Base-by-base conservation (phyloP, 2,888 invertebrate species). In the Cephus pygmeus region DNA sequence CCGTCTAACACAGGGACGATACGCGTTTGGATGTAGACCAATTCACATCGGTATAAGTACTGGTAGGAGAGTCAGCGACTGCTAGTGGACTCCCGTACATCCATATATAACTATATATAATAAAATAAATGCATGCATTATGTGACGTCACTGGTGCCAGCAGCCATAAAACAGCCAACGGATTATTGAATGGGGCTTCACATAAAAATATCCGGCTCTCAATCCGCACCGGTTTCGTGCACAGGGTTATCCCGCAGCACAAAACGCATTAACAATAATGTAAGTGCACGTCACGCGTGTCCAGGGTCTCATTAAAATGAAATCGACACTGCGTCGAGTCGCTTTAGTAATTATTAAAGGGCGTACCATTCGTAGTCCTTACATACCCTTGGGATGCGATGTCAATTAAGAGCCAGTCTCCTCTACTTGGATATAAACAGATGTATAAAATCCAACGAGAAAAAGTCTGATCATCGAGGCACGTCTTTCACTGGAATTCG, bases 101-200 rank as follows among this genome's bases (percentile, higher is more conserved):
- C 23, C 6, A 23, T 56, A 9, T 56, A 56, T 56, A 56, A 6
- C 56, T 56, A 56, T 56, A 12, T 71, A 31, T 31, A 71, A 34
- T 31, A 34, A 34, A 31, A 75, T 34, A 76, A 86, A 86, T 85
- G 83, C 83, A 83, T 85, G 85, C 81, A 82, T 80, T 69, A 73
- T 79, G 86, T 84, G 83, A 88, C 85, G 85, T 86, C 87, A 85
- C 85, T 81, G 81, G 78, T 77, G 83, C 75, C 81, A 82, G 89
- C 88, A 90, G 88, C 88, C 89, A 89, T 90, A 90, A 90, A 90
- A 90, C 87, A 85, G 85, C 85, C 79, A 83, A 85, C 84, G 89
- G 89, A 90, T 90, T 89, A 89, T 89, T 86, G 87, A 88, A 87
- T 85, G 87, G 87, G 89, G 89, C 88, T 89, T 90, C 90, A 88